A percentile compares a stretch with the other conserved stretches of the same genome.
These are phyloP conservation scores for Lampris megalopsis DNA, from an alignment of 2,113 vertebrate species.

Conservation along the genomic window DNA sequence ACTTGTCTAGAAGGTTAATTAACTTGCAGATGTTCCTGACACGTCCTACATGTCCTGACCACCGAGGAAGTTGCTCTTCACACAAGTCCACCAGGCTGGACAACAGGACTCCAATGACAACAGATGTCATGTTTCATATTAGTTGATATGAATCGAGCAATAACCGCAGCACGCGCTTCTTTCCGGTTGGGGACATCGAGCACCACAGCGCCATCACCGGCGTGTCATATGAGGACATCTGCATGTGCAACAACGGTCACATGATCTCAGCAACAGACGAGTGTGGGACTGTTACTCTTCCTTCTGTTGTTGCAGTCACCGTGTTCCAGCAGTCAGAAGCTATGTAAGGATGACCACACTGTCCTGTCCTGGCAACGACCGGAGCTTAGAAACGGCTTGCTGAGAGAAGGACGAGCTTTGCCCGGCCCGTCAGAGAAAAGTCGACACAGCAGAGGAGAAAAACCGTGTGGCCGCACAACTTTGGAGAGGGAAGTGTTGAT, in stretches of 20 bases:
- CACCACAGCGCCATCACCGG: not conserved
- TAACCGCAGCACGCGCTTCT: not conserved
- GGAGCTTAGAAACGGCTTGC: not conserved
- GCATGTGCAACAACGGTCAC: not conserved
- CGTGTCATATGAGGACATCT: not conserved
- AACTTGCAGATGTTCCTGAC: not conserved
- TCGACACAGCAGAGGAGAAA: not conserved
- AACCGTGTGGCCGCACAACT: not conserved
- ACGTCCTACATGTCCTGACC: too few species aligned
- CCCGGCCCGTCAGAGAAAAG: not conserved
- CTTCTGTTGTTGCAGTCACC: too few species aligned
- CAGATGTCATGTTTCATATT: too few species aligned
- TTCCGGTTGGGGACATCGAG: not conserved
- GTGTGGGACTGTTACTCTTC: too few species aligned
- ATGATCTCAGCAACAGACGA: not conserved
- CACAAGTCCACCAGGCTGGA: too few species aligned
- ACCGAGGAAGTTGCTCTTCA: too few species aligned
- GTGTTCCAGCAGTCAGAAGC: too few species aligned
- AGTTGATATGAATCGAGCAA: too few species aligned
- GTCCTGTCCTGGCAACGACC: too few species aligned
- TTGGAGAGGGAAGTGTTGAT: not conserved
- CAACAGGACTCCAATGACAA: too few species aligned
- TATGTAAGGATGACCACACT: too few species aligned
- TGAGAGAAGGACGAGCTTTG: not conserved
- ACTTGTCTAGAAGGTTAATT: too few species aligned